phyloP scores from a whole-genome alignment of 2,888 invertebrate genomes.

The Blera fallax region DNA sequence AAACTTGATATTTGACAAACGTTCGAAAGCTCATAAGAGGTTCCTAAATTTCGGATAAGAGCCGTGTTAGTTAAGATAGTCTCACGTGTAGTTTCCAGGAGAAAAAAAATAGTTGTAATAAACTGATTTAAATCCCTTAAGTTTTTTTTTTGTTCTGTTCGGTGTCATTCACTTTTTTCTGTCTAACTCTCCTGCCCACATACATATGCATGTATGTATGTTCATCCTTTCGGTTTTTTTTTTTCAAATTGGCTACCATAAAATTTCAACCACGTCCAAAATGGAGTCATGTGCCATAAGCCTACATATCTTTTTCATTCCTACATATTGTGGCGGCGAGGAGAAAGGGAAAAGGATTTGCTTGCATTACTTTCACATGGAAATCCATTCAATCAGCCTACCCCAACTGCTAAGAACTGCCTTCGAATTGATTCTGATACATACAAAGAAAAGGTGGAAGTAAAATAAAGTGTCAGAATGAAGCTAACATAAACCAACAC shows the following conservation, averaged over 20 bases:
- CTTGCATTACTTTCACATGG: conserved; percentile 34
- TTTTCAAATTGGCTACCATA: conserved; percentile 69
- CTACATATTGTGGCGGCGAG: too few relatives aligned
- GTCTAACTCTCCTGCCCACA: conserved; percentile 15
- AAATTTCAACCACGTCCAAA: conserved; percentile 72
- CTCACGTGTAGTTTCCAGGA: not conserved
- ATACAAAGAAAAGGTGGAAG: conserved; percentile 37
- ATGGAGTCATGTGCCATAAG: conserved; percentile 67
- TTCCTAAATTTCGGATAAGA: too few relatives aligned
- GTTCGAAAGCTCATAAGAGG: too few relatives aligned
- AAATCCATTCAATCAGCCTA: conserved; percentile 68
- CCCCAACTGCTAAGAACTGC: not conserved
- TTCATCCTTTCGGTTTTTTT: conserved; percentile 39
- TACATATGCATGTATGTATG: too few relatives aligned
- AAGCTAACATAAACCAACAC: conserved; percentile 42
- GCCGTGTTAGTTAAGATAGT: too few relatives aligned
- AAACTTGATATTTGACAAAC: too few relatives aligned
- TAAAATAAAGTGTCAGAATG: conserved; percentile 65
- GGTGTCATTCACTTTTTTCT: conserved; percentile 26
- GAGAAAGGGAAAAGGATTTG: not conserved
- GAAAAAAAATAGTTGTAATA: not conserved
- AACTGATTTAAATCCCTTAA: not conserved
- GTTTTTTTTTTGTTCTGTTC: not conserved
- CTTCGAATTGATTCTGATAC: conserved; percentile 26
- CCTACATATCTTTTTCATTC: conserved; percentile 16